Evolutionary conservation across 1,140 invertebrate species (phyloP), one percentile per base, ranked within the genome.

Genomic region (Xylocopa sonorina): DNA sequence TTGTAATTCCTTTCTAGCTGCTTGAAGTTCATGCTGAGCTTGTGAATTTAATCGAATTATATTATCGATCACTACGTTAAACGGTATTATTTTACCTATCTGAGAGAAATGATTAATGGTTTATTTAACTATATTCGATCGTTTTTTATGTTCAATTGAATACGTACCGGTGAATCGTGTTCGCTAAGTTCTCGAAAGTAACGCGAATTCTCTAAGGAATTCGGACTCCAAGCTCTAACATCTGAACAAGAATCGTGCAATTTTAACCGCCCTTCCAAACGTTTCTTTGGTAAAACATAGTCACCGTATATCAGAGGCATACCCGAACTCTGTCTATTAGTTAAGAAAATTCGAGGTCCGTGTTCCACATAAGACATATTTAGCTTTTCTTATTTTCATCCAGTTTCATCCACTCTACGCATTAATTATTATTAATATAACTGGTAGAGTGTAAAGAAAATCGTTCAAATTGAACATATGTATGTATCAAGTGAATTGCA

Each of bases 151-250:
- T n/a, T 78, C 38, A 18, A 43, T 64, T 38, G 34, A 24, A 55
- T 79, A 85, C 88, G 69, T 74, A 91, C 90, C 75, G 53, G 50
- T n/a, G 72, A 29, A 34, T 76, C 81, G 79, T 88, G 76, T 81
- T 91, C 90, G 12, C 75, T 85, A 46, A 90, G 80, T 80, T 92
- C 89, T 10, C 87, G 88, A 83, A 91, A 91, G 80, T 91, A 91
- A 69, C 86, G 89, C 32, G 81, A 88, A 81, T 79, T 88, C 50
- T 92, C 90, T 50, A 83, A 62, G 58, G 83, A 71, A 82, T 87
- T 85, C n/a, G 85, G 79, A 72, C 89, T 90, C 91, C 91, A 92
- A 14, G 91, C 89, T 87, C 91, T 86, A 27, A 88, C 85, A 58
- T 91, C 90, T 24, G 84, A 82, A 50, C 87, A 91, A 29, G 90